Base-by-base conservation (phyloP, 2,888 invertebrate species). In the Lasius platythorax region DNA sequence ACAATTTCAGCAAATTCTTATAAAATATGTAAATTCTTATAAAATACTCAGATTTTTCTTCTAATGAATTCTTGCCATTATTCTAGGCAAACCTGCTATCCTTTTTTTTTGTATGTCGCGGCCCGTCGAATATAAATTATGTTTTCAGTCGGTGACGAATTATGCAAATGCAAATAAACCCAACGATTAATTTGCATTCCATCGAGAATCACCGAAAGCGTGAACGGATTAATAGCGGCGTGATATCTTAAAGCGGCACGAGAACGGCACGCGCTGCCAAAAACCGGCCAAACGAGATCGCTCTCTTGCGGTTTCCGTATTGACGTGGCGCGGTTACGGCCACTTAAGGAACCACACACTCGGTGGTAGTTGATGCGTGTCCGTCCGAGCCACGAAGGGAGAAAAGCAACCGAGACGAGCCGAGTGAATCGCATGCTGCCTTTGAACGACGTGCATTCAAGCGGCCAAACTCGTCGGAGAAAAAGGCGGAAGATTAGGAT, bases 361-460 rank as follows among this genome's bases (percentile, higher is more conserved):
- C 40, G 46, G n/a, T 46, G 67, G 33, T 46, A 70, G 58, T 63
- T 61, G 68, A 63, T 74, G 70, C 43, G 30, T 46, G 43, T 64
- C 23, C 50, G 43, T 46, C 28, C 15, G n/a, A 61, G 18, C n/a
- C 18, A n/a, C 8, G 30, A 50, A 63, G 53, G 46, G 73, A 28
- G 70, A 81, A 28, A 30, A 68, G 67, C 46, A 40, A 72, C 46
- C 58, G 67, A 58, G 73, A 30, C 5, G 28, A 75, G 40, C 50
- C n/a, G 12, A 58, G 43, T 30, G 37, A 30, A 70, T 56, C 53
- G 67, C 66, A 37, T 4, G 43, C 82, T 11, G 43, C 82, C 70
- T 81, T 90, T 90, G 85, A 90, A 89, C 85, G 87, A 74, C 74
- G 61, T 30, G 79, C 85, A 90, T 90, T 90, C 90, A 90, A 63